phyloP scores from a whole-genome alignment of 53 echinoderm and acorn worm genomes.

The Patiria pectinifera region DNA sequence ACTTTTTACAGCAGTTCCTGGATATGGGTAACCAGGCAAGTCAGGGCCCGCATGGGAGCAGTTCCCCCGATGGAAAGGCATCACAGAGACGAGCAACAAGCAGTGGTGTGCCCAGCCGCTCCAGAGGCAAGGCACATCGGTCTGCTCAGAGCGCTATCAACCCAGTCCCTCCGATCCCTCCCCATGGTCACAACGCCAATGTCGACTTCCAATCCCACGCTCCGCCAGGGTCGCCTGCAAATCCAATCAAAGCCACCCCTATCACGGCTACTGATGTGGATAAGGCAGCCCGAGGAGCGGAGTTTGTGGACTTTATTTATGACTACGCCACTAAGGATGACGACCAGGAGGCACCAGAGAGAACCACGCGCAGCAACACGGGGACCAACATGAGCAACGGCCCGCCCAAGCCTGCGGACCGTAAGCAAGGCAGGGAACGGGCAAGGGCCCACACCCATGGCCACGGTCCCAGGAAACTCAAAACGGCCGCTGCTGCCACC shows the following conservation, averaged over 20 bases:
- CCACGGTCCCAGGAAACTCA: constrained; percentile 82
- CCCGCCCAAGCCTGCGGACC: constrained; percentile 65
- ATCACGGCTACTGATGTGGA: constrained; percentile 44
- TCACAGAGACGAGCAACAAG: constrained; percentile 90
- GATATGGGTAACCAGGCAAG: constrained; percentile 97
- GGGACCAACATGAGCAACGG: constrained; percentile 51
- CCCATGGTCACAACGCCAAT: constrained; percentile 51
- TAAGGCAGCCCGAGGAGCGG: constrained; percentile 67
- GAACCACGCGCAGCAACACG: constrained; percentile 38
- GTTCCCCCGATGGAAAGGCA: constrained; percentile 62
- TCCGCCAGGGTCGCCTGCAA: constrained; percentile 2
- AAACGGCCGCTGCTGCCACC: constrained; percentile 63
- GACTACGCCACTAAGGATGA: constrained; percentile 90
- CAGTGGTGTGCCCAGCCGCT: constrained; percentile 83
- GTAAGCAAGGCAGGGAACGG: constrained; percentile 77
- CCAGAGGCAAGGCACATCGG: constrained; percentile 74
- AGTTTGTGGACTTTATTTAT: constrained; percentile 94
- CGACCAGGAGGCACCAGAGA: constrained; percentile 43
- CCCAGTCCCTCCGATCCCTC: constrained; percentile 61
- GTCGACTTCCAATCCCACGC: constrained; percentile 19
- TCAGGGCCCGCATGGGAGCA: constrained; percentile 68
- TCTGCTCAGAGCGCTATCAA: constrained; percentile 77
- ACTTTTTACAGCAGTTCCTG: constrained; percentile 66
- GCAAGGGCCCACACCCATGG: constrained; percentile 94
- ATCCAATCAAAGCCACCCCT: constrained; percentile 56